Evolutionary conservation across 53 echinoderm and acorn worm genomes (phyloP).

Genomic region (Holothuria leucospilota): DNA sequence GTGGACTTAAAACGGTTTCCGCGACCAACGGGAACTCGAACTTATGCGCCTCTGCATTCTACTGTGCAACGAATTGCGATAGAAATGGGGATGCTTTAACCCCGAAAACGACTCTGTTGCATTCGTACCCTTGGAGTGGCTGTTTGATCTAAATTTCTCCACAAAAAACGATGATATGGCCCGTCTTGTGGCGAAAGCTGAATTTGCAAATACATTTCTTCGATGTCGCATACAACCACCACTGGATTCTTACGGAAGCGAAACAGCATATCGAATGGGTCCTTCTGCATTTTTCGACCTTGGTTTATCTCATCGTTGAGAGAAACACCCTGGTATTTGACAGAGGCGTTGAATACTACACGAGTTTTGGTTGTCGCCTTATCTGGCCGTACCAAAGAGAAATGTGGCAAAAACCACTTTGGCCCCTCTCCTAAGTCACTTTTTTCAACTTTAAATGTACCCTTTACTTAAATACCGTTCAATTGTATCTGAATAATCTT

Average conservation of each 20-base stretch:
- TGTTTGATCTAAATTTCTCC: too few relatives aligned
- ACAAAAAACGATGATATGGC: too few relatives aligned
- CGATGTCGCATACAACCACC: too few relatives aligned
- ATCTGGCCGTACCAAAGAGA: background rate
- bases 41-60: background rate
- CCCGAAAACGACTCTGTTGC: constrained; percentile 11
- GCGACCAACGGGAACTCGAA: too few relatives aligned
- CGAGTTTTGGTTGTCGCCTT: background rate
- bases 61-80: background rate
- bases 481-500: too few relatives aligned
- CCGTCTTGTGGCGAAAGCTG: background rate
- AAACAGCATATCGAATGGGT: background rate
- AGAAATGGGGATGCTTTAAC: constrained; percentile 26
- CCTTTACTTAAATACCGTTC: too few relatives aligned
- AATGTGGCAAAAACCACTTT: constrained; percentile 18
- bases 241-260: background rate
- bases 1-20: constrained; percentile 4
- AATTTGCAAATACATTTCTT: too few relatives aligned
- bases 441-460: background rate
- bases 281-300: background rate
- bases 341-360: background rate
- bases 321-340: background rate
- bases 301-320: background rate
- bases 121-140: constrained; percentile 7
- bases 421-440: too few relatives aligned